Conservation (phyloP, 2,797 vertebrate species). For the Poecilia picta region DNA sequence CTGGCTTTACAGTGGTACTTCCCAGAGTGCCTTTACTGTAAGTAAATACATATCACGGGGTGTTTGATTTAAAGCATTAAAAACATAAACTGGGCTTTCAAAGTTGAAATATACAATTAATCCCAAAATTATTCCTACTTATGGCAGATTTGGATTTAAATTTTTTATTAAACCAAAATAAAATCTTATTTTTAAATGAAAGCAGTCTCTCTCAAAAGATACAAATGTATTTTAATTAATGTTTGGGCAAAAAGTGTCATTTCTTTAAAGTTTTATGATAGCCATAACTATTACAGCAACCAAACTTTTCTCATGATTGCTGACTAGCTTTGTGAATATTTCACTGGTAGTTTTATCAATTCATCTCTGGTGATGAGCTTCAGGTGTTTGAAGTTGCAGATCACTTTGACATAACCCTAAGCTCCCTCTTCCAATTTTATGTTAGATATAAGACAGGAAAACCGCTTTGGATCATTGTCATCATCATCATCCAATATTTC, state of each 20-base stretch:
- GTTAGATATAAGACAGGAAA: background rate
- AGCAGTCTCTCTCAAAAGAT: background rate
- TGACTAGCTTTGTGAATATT: background rate
- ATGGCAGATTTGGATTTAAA: background rate
- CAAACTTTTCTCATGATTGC: background rate
- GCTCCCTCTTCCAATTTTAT: background rate
- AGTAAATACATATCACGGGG: background rate
- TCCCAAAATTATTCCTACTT: background rate
- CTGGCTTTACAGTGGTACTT: background rate
- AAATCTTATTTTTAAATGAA: background rate
- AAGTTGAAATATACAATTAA: background rate
- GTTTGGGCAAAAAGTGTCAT: background rate
- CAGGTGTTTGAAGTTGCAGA: background rate
- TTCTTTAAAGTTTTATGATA: background rate
- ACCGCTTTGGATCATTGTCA: background rate
- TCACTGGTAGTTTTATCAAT: background rate
- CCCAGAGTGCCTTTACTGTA: background rate
- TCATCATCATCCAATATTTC: background rate
- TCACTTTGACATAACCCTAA: background rate
- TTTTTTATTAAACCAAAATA: background rate
- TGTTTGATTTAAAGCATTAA: background rate
- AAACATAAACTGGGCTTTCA: background rate
- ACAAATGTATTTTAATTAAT: background rate
- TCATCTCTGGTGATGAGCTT: background rate
- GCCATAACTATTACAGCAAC: background rate